A percentile compares a stretch with the other conserved stretches of the same genome.
Evolutionary conservation across 2,113 vertebrate genomes (phyloP).

Genomic region (Seriola rivoliana): DNA sequence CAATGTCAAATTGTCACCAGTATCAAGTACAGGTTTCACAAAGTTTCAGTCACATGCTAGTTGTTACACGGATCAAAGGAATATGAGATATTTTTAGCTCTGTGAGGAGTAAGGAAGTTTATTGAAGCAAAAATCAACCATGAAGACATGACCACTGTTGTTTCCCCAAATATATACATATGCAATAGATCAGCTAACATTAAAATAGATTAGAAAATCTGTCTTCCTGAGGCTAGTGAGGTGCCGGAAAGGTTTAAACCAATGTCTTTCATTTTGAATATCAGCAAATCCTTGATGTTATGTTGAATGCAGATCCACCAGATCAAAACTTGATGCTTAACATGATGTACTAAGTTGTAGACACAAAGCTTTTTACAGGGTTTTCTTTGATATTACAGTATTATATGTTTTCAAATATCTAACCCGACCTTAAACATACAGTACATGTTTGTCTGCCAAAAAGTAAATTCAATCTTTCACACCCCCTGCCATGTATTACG

Average conservation of each 20-base stretch:
- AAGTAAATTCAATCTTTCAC: slow-evolving; percentile 32
- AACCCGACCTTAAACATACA: slow-evolving; percentile 28
- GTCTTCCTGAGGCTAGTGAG: not conserved
- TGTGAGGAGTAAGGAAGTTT: not conserved
- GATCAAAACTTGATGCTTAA: not conserved
- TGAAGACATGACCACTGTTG: not conserved
- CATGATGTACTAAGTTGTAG: not conserved
- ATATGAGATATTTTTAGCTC: not conserved
- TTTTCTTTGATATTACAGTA: not conserved
- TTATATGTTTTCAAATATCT: slow-evolving; percentile 3
- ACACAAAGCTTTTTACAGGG: not conserved
- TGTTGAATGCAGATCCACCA: not conserved
- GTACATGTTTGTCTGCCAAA: slow-evolving; percentile 10
- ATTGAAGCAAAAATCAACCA: not conserved
- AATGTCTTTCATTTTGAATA: not conserved
- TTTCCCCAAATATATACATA: not conserved
- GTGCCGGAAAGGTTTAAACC: not conserved
- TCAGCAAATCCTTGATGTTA: not conserved
- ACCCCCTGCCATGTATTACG: slow-evolving; percentile 29
- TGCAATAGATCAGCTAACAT: not conserved
- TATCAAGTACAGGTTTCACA: not conserved
- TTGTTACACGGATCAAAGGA: not conserved
- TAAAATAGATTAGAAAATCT: not conserved
- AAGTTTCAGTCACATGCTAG: not conserved
- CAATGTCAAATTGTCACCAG: not conserved